Conservation (phyloP, 2,888 invertebrate species). For the Eupithecia insigniata region DNA sequence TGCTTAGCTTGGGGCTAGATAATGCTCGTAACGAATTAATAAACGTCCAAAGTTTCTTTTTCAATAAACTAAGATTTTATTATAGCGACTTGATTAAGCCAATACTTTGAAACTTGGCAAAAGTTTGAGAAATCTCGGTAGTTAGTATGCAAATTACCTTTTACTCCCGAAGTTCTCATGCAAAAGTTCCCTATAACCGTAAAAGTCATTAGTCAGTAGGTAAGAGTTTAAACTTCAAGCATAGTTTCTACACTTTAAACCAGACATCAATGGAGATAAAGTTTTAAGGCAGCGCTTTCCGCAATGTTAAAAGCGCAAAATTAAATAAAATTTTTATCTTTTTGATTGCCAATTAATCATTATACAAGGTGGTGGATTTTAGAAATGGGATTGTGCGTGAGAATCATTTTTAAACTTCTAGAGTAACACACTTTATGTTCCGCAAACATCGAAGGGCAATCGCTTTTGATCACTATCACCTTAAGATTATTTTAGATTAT, state of each 20-base stretch:
- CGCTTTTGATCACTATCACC: no score
- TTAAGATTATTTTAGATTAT: no score
- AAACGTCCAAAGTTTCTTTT: neutral
- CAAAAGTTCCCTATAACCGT: neutral
- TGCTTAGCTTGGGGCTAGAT: no score
- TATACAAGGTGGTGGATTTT: no score
- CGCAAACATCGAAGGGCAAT: no score
- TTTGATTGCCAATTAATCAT: no score
- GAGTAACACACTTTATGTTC: no score
- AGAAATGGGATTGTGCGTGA: no score
- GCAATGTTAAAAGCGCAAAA: neutral
- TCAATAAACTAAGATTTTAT: constrained; percentile 3
- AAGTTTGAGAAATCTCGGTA: constrained; percentile 3
- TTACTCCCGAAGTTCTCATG: neutral
- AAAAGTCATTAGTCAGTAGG: constrained; percentile 13
- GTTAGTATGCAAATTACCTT: constrained; percentile 12
- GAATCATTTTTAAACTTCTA: no score
- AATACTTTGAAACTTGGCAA: constrained; percentile 5
- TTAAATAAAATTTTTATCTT: neutral
- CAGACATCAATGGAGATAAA: neutral
- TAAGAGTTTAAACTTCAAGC: neutral
- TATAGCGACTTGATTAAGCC: neutral
- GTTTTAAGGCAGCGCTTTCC: neutral
- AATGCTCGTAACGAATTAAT: neutral
- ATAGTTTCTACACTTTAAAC: neutral